These are phyloP conservation scores for Pachycephala philippinensis DNA, from an alignment of 2,113 vertebrate species.

Conservation along the genomic window DNA sequence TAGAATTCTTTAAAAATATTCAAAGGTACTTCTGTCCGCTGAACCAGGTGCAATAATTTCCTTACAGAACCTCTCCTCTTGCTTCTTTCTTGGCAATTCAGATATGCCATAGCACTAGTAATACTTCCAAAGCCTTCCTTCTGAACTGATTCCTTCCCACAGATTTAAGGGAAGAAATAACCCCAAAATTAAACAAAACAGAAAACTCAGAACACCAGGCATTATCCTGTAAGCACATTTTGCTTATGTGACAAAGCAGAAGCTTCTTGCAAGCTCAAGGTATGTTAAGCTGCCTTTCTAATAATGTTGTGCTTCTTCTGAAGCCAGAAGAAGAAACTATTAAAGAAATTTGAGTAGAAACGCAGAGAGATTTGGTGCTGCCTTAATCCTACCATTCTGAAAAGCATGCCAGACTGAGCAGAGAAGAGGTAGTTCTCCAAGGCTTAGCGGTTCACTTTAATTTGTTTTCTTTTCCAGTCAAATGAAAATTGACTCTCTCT, in stretches of 20 bases:
- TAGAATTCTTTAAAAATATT: not conserved
- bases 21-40: not conserved
- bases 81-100: not conserved
- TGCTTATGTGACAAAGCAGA: not conserved
- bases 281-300: not conserved
- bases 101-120: not conserved
- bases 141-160: not conserved
- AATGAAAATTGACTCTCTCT: constrained; percentile 32
- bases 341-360: not conserved
- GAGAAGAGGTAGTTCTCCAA: constrained; percentile 16
- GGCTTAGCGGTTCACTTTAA: constrained; percentile 14
- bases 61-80: not conserved
- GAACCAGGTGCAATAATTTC: not conserved
- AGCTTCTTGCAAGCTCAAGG: not conserved
- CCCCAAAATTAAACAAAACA: not conserved
- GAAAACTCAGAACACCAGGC: not conserved
- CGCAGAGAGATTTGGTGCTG: not conserved
- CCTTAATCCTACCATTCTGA: constrained; percentile 1
- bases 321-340: constrained; percentile 2
- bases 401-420: not conserved
- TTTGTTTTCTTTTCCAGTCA: constrained; percentile 44
- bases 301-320: not conserved
- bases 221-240: not conserved
- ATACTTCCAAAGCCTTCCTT: not conserved
- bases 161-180: not conserved